These are phyloP conservation scores for Pseudoips prasinana DNA, from an alignment of 2,888 invertebrate genomes.

Conservation along the genomic window DNA sequence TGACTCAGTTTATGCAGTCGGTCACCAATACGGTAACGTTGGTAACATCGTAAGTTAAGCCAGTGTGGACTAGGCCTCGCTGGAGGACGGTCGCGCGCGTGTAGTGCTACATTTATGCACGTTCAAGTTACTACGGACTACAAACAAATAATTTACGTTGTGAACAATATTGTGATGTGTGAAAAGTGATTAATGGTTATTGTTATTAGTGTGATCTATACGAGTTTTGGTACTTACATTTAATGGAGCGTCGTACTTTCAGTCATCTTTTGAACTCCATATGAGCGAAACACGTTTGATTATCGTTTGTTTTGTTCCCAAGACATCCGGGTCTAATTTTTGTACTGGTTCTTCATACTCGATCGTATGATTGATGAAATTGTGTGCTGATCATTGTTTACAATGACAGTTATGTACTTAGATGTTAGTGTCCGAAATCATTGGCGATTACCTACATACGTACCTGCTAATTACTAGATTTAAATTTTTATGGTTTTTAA, in stretches of 20 bases:
- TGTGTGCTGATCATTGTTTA: slow-evolving; percentile 18
- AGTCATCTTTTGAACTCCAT: slow-evolving; percentile 55
- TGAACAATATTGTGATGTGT: slow-evolving; percentile 60
- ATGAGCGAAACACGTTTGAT: slow-evolving; percentile 71
- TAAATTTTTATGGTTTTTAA: too few relatives aligned
- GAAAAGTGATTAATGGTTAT: slow-evolving; percentile 43
- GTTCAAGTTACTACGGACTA: slow-evolving; percentile 41
- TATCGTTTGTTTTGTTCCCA: slow-evolving; percentile 73
- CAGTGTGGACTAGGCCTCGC: slow-evolving; percentile 61
- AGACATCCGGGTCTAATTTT: slow-evolving; percentile 69
- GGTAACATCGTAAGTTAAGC: slow-evolving; percentile 47
- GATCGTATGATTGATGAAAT: slow-evolving; percentile 27
- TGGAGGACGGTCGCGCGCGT: slow-evolving; percentile 58
- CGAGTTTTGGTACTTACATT: slow-evolving; percentile 52
- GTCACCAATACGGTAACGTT: slow-evolving; percentile 51
- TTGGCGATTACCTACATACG: slow-evolving; percentile 30
- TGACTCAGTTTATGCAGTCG: slow-evolving; percentile 66
- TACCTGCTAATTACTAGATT: too few relatives aligned
- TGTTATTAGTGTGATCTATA: slow-evolving; percentile 47
- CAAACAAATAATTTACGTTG: slow-evolving; percentile 51
- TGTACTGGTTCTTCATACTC: slow-evolving; percentile 41
- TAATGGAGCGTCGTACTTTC: slow-evolving; percentile 45
- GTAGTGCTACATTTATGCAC: slow-evolving; percentile 41
- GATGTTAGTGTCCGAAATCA: slow-evolving; percentile 48
- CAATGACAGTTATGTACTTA: slow-evolving; percentile 14